Evolutionary conservation across 2,113 vertebrate genomes (phyloP).

Genomic region (Hystrix brachyura): DNA sequence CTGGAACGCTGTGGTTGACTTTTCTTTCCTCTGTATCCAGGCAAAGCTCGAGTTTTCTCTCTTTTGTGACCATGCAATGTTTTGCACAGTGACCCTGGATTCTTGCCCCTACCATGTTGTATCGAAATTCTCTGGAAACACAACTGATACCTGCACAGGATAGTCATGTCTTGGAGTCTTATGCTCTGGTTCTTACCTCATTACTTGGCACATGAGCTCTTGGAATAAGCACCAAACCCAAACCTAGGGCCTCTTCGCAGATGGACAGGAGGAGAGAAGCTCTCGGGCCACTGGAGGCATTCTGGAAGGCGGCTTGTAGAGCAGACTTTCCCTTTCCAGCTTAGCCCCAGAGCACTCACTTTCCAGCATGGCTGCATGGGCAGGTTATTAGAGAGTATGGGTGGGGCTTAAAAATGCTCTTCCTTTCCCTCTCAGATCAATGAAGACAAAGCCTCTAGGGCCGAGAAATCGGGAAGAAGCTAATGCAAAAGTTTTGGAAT

Average conservation of each 20-base stretch:
- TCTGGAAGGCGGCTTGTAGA: not conserved
- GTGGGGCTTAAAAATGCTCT: not conserved
- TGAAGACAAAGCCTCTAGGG: fast-evolving
- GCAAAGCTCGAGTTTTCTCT: not conserved
- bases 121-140: not conserved
- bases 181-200: not conserved
- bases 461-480: not conserved
- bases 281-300: not conserved
- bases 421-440: not conserved
- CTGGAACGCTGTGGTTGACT: not conserved
- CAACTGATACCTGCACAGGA: not conserved
- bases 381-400: not conserved
- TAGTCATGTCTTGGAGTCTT: not conserved
- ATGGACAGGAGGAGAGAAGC: not conserved
- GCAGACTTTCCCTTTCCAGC: not conserved
- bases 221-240: not conserved
- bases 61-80: not conserved
- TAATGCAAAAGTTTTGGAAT: not conserved
- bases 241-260: not conserved
- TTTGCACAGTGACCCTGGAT: not conserved
- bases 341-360: not conserved
- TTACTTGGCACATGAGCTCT: not conserved
- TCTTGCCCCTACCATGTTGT: not conserved
- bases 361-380: not conserved
- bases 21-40: not conserved